phyloP scores from a whole-genome alignment of 2,888 invertebrate species.

The Cryptocheilus praepositus region DNA sequence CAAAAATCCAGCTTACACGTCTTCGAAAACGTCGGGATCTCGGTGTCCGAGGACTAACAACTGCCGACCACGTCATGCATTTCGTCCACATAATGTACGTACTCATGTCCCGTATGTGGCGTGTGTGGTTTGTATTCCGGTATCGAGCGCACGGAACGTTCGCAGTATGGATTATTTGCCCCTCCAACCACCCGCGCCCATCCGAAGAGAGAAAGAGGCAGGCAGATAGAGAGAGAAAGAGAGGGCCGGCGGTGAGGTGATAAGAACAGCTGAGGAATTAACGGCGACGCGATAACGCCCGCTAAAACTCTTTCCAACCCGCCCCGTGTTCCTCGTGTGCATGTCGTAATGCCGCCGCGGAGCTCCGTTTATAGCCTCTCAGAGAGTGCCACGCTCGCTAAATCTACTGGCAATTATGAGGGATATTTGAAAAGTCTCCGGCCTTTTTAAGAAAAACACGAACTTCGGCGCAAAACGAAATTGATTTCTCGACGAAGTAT shows the following conservation, averaged over 20 bases:
- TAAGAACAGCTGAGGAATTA: constrained; percentile 67
- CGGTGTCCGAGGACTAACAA: too few relatives aligned
- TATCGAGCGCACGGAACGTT: constrained; percentile 56
- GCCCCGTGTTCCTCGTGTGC: constrained; percentile 18
- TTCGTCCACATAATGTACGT: constrained; percentile 29
- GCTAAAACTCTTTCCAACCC: constrained; percentile 59
- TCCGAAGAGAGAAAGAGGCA: not conserved
- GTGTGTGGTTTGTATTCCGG: constrained; percentile 21
- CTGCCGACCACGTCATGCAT: constrained; percentile 30
- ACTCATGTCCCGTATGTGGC: not conserved
- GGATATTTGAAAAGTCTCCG: too few relatives aligned
- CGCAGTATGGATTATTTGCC: constrained; percentile 58
- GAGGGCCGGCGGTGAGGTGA: constrained; percentile 48
- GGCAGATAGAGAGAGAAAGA: not conserved
- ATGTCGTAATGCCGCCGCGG: too few relatives aligned
- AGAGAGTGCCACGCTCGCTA: constrained; percentile 35
- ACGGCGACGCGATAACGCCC: constrained; percentile 61
- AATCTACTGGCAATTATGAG: too few relatives aligned
- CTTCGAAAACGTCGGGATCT: too few relatives aligned
- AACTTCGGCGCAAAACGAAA: too few relatives aligned
- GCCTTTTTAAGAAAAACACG: too few relatives aligned
- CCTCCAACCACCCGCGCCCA: constrained; percentile 18
- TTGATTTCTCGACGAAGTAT: too few relatives aligned
- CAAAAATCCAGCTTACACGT: too few relatives aligned
- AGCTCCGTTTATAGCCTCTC: too few relatives aligned